phyloP scores from a whole-genome alignment of 2,113 vertebrate genomes.

The Rhipidura dahli region DNA sequence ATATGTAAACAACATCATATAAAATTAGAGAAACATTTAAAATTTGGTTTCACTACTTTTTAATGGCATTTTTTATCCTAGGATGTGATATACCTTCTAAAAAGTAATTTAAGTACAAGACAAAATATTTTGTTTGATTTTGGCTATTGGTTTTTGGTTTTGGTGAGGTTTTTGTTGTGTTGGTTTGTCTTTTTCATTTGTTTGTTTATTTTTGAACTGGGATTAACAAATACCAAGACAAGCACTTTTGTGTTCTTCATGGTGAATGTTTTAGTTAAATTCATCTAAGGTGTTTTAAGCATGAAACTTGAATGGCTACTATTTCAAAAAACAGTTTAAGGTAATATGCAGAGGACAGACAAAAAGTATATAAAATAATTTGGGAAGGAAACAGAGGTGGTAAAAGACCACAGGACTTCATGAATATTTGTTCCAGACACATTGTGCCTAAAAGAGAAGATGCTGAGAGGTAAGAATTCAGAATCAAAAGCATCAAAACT shows the following conservation, averaged over 20 bases:
- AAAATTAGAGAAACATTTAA: neutral
- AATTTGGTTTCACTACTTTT: neutral
- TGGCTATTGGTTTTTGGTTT: neutral
- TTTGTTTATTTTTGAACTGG: neutral
- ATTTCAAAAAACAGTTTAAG: neutral
- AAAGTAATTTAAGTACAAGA: neutral
- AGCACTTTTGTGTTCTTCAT: neutral
- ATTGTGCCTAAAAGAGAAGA: neutral
- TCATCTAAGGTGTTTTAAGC: neutral
- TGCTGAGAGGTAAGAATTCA: neutral
- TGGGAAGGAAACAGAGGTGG: neutral
- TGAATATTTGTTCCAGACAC: neutral
- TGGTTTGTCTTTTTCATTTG: too few relatives aligned
- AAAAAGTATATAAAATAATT: neutral
- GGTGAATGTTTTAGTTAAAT: neutral
- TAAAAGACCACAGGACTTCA: neutral
- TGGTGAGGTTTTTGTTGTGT: neutral
- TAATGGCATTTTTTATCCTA: accelerated
- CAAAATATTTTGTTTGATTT: neutral
- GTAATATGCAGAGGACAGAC: neutral
- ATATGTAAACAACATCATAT: neutral
- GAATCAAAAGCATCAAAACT: neutral
- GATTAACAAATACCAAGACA: neutral
- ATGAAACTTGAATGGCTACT: neutral
- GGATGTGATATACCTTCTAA: neutral